Base-by-base conservation (phyloP, 2,113 vertebrate genomes). In the Zapus hudsonius region DNA sequence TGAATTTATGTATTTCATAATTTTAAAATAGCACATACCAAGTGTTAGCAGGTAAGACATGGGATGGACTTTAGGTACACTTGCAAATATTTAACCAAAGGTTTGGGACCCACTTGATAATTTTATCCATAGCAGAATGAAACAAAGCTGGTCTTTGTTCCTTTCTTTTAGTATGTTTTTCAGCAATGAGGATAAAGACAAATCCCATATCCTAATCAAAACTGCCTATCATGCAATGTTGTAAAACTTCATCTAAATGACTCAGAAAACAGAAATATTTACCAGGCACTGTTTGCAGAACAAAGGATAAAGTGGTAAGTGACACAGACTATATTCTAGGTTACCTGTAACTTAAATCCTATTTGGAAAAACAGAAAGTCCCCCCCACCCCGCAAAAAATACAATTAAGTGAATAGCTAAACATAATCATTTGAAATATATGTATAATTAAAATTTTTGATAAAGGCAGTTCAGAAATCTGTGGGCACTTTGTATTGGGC, bases 241-340 rank as follows among this genome's bases (percentile, higher is more conserved):
- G 47, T 57, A 88, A 84, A 86, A 63, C 79, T 73, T 80, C 70
- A 52, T 80, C 81, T 70, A 92, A 92, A 59, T 89, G 63, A 44
- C 38, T 89, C 33, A 86, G 75, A 27, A 90, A 33, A 82, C 29
- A 90, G 63, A 17, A 73, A 83, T 94, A 87, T 73, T 94, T 82
- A 4, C 57, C 29, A 69, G 74, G 36, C 23, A 44, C 29, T 87
- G 23, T 87, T 93, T 61, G 92, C 75, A 47, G 36, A 90, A 57
- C 36, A 94, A 94, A 20, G 25, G 36, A 74, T 87, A 90, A 87
- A 90, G 7, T 92, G 38, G 47, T 88, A 44, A 93, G 87, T 40
- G 84, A 76, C 55, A 73, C 1, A 91, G 47, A 84, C 29, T 63
- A 55, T 66, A 78, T 84, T 73, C 40, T 9, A 33, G 12, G 6